Evolutionary conservation across 2,888 invertebrate species (phyloP).

Genomic region (Hedychridium roseum): DNA sequence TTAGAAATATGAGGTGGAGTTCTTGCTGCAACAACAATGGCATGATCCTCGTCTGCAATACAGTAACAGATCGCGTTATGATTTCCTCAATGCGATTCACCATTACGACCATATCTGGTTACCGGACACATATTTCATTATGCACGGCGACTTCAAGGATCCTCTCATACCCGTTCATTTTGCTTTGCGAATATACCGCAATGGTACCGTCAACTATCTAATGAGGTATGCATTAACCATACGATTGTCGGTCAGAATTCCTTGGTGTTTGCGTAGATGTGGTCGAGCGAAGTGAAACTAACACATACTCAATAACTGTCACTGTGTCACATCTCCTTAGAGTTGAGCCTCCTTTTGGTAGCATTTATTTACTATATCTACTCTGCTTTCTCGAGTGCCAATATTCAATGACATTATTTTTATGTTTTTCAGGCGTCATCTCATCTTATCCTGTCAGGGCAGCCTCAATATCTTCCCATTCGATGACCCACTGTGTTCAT

Average conservation of each 20-base stretch:
- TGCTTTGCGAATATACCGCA: slow-evolving; percentile 89
- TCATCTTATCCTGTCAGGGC: slow-evolving; percentile 93
- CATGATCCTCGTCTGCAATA: slow-evolving; percentile 88
- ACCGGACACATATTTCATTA: slow-evolving; percentile 95
- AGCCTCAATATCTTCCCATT: slow-evolving; percentile 94
- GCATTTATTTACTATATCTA: too few relatives aligned
- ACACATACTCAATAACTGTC: too few relatives aligned
- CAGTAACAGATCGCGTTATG: slow-evolving; percentile 87
- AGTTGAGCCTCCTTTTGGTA: too few relatives aligned
- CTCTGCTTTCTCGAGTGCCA: too few relatives aligned
- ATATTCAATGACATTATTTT: too few relatives aligned
- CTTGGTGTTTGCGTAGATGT: too few relatives aligned
- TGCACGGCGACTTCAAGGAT: slow-evolving; percentile 96
- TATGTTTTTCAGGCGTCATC: slow-evolving; percentile 75
- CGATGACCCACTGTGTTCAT: slow-evolving; percentile 94
- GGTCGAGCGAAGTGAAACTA: too few relatives aligned
- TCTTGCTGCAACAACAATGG: slow-evolving; percentile 93
- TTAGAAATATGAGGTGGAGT: slow-evolving; percentile 96
- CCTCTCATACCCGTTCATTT: slow-evolving; percentile 93
- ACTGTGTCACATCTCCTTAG: too few relatives aligned
- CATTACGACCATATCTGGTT: slow-evolving; percentile 93
- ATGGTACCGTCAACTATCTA: slow-evolving; percentile 93
- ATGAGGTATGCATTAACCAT: slow-evolving; percentile 73
- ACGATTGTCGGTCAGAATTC: too few relatives aligned
- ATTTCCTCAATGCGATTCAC: slow-evolving; percentile 90